These are phyloP conservation scores for Tachysurus fulvidraco DNA, from an alignment of 2,113 vertebrate species.

Conservation along the genomic window DNA sequence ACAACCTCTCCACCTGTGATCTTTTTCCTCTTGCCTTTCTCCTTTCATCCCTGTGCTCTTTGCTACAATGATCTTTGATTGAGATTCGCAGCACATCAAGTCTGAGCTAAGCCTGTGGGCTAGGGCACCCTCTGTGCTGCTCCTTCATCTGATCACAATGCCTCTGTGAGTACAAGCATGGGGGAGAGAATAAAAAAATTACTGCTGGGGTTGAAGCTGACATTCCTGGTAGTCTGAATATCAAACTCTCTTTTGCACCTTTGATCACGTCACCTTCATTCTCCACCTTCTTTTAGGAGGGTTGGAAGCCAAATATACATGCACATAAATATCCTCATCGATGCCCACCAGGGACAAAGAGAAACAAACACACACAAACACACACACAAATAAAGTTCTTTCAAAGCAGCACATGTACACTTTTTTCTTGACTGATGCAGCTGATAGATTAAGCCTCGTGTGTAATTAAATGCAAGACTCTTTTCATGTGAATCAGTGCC, in stretches of 20 bases:
- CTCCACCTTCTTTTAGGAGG: slow-evolving; percentile 27
- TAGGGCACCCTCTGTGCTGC: slow-evolving; percentile 49
- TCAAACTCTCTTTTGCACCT: slow-evolving; percentile 51
- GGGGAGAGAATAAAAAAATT: background rate
- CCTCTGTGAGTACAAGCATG: slow-evolving; percentile 42
- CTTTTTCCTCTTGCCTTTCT: slow-evolving; percentile 39
- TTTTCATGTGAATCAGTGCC: background rate
- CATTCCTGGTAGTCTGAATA: slow-evolving; percentile 50
- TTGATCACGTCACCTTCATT: slow-evolving; percentile 53
- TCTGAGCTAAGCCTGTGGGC: slow-evolving; percentile 49
- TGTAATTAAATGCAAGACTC: background rate
- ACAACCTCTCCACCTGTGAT: slow-evolving; percentile 49
- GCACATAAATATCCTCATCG: background rate
- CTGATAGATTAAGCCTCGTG: background rate
- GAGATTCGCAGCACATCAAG: slow-evolving; percentile 56
- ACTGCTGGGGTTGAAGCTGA: slow-evolving; percentile 44
- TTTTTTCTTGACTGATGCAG: background rate
- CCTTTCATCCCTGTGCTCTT: slow-evolving; percentile 50
- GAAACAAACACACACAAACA: background rate
- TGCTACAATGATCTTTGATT: slow-evolving; percentile 57
- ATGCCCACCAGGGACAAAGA: background rate
- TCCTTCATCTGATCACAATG: slow-evolving; percentile 58
- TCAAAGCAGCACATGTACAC: background rate
- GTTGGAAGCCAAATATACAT: slow-evolving; percentile 14
- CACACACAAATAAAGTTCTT: background rate